A percentile compares a stretch with the other conserved stretches of the same genome.
phyloP scores from a whole-genome alignment of 2,797 vertebrate species.

The Pseudocheirus occidentalis region DNA sequence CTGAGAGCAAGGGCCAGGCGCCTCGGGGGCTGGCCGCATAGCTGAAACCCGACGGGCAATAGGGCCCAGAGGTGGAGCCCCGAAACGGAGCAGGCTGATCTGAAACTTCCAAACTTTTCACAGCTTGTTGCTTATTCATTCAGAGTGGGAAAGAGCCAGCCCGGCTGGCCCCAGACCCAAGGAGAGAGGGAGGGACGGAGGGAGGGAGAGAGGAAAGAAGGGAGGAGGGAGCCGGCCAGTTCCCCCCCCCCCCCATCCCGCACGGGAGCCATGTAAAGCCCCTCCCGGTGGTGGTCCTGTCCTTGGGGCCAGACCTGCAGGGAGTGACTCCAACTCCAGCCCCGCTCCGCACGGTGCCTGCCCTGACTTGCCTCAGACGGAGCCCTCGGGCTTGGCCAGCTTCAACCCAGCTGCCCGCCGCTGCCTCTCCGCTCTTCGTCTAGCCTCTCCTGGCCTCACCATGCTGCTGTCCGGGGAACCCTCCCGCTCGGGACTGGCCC shows the following conservation, averaged over 20 bases:
- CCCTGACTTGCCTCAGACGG: constrained; percentile 50
- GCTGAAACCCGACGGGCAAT: constrained; percentile 76
- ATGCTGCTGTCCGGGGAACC: constrained; percentile 75
- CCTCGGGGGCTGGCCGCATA: constrained; percentile 59
- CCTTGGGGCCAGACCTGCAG: constrained; percentile 56
- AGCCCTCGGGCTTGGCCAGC: neutral
- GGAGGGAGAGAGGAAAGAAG: neutral
- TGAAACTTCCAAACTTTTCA: constrained; percentile 67
- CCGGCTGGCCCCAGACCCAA: constrained; percentile 4
- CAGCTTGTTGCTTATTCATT: constrained; percentile 82
- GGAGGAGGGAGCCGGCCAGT: neutral
- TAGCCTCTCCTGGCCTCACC: constrained; percentile 55
- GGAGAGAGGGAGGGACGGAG: neutral
- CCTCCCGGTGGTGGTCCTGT: constrained; percentile 58
- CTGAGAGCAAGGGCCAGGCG: constrained; percentile 23
- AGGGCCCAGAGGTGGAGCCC: constrained; percentile 79
- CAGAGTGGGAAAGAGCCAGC: constrained; percentile 75
- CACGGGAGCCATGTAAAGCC: constrained; percentile 62
- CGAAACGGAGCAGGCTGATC: constrained; percentile 58
- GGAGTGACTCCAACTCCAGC: constrained; percentile 59
- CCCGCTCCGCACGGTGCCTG: constrained; percentile 55
- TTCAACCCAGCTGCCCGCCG: neutral
- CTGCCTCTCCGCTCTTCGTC: neutral
- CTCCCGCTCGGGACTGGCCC: constrained; percentile 73
- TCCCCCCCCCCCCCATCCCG: constrained; percentile 46